phyloP scores from a whole-genome alignment of 37 sponge, comb jelly and placozoan species.

The Amphimedon queenslandica region DNA sequence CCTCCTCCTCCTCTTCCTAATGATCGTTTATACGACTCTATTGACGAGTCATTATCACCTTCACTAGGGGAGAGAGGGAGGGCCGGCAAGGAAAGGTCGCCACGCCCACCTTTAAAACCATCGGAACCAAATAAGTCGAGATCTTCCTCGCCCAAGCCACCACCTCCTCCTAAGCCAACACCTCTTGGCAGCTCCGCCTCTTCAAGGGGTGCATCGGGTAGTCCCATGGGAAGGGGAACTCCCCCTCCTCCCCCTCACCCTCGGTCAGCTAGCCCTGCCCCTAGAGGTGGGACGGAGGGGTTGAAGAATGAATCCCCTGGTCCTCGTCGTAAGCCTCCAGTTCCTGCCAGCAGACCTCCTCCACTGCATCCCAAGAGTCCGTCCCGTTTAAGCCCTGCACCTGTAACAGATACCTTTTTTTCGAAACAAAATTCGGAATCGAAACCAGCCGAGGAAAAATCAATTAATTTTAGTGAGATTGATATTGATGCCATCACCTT shows the following conservation, averaged over 20 bases:
- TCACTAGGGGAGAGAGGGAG: not conserved
- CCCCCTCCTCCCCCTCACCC: too few relatives aligned
- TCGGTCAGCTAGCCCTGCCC: too few relatives aligned
- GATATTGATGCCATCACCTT: not conserved
- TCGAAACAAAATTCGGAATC: not conserved
- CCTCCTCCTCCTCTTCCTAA: not conserved
- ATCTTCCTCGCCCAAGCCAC: not conserved
- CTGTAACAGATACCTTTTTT: not conserved
- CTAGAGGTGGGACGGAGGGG: too few relatives aligned
- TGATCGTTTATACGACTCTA: not conserved
- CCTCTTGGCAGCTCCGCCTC: not conserved
- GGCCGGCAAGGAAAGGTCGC: not conserved
- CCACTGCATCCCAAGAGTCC: not conserved
- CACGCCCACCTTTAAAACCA: not conserved
- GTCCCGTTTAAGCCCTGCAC: not conserved
- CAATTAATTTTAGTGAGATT: not conserved
- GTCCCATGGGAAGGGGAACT: too few relatives aligned
- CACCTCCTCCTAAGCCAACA: not conserved
- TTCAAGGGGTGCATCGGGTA: not conserved
- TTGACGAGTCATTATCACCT: not conserved
- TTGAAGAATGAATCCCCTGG: too few relatives aligned
- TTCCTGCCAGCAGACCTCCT: not conserved
- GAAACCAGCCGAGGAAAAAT: not conserved
- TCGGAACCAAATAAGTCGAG: too few relatives aligned
- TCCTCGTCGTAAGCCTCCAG: not conserved